A percentile compares a stretch with the other conserved stretches of the same genome.
These are phyloP conservation scores for Amorpha juglandis DNA, from an alignment of 2,888 invertebrate genomes.

Conservation along the genomic window DNA sequence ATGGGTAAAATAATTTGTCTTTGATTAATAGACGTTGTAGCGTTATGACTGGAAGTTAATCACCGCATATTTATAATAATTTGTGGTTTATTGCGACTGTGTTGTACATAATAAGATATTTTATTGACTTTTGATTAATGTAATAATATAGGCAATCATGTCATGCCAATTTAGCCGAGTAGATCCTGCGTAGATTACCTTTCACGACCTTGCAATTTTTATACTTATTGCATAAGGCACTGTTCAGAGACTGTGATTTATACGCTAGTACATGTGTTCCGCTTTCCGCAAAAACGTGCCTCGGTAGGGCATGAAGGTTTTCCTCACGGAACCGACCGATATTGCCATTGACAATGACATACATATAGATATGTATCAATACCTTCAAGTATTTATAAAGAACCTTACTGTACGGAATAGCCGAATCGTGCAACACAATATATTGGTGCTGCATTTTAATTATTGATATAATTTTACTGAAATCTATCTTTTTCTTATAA, in stretches of 20 bases:
- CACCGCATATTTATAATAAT: neutral
- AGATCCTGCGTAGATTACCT: conserved; percentile 17
- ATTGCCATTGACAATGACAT: conserved; percentile 50
- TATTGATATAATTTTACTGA: no score
- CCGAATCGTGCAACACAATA: conserved; percentile 31
- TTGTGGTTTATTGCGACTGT: conserved; percentile 12
- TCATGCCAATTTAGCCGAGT: conserved; percentile 13
- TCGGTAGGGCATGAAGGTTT: conserved; percentile 58
- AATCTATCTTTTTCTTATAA: no score
- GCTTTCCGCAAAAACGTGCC: conserved; percentile 53
- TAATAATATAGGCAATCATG: conserved; percentile 11
- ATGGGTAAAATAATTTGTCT: neutral
- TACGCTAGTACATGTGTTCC: conserved; percentile 9
- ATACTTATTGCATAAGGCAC: conserved; percentile 22
- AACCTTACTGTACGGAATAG: conserved; percentile 32
- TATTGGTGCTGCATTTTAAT: no score
- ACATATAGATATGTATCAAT: conserved; percentile 39
- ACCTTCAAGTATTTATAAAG: conserved; percentile 36
- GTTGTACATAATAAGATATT: neutral
- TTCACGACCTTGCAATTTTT: conserved; percentile 35
- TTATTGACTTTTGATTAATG: conserved; percentile 17
- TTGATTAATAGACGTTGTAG: neutral
- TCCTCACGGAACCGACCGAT: conserved; percentile 53
- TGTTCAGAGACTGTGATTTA: conserved; percentile 7
- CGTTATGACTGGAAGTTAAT: neutral